Evolutionary conservation across 2,797 vertebrate species (phyloP).

Genomic region (Phoxinus dragarum): DNA sequence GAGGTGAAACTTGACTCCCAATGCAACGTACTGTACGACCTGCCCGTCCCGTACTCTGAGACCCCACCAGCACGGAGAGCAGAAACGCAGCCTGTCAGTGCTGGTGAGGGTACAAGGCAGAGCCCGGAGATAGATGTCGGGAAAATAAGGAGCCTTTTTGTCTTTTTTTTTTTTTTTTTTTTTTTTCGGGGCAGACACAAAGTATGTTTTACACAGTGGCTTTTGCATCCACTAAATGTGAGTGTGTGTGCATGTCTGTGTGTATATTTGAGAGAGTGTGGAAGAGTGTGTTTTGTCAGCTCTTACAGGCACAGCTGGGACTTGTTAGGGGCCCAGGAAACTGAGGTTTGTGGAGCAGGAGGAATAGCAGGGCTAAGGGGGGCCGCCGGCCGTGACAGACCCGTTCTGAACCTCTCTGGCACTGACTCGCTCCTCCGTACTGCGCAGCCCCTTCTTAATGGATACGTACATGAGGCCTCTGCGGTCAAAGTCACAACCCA

Average conservation of each 20-base stretch:
- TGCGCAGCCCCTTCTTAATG: conserved; percentile 29
- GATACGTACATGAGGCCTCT: conserved; percentile 41
- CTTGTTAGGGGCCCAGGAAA: conserved; percentile 58
- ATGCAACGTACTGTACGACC: neutral
- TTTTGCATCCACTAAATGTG: conserved; percentile 45
- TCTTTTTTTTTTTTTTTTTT: neutral
- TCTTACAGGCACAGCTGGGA: conserved; percentile 57
- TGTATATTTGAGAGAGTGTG: conserved; percentile 32
- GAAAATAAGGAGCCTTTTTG: neutral
- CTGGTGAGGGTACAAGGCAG: conserved; percentile 20
- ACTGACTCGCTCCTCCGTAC: conserved; percentile 35
- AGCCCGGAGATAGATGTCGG: conserved; percentile 12
- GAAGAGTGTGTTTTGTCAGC: conserved; percentile 52
- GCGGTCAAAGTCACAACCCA: conserved; percentile 38
- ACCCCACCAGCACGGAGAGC: conserved; percentile 17
- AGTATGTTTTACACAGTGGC: conserved; percentile 41
- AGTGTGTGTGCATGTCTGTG: conserved; percentile 39
- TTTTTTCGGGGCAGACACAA: conserved; percentile 2
- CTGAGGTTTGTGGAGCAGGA: conserved; percentile 56
- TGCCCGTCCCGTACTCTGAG: conserved; percentile 13
- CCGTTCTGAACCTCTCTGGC: conserved; percentile 1
- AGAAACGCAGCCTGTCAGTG: conserved; percentile 36
- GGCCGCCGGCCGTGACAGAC: conserved; percentile 30
- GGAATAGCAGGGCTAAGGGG: conserved; percentile 43
- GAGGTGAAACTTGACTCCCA: conserved; percentile 32